Evolutionary conservation across 1,140 invertebrate genomes (phyloP).

Genomic region (Holotrichia oblita): DNA sequence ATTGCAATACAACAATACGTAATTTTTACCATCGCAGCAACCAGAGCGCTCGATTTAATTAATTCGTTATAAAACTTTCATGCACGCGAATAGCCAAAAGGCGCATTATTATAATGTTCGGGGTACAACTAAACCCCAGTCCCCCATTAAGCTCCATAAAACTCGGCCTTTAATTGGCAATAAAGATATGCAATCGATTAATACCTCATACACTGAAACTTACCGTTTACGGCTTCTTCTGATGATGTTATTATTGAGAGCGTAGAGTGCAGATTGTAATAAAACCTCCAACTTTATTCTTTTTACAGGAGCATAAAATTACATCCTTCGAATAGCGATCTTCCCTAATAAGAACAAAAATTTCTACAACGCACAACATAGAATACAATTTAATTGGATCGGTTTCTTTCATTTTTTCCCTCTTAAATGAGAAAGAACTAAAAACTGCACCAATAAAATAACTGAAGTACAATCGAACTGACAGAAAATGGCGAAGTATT

Average conservation of each 20-base stretch:
- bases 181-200: slow-evolving; percentile 2
- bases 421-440: too few species aligned
- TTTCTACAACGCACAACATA: too few species aligned
- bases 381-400: too few species aligned
- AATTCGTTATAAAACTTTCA: not conserved
- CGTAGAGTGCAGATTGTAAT: not conserved
- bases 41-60: not conserved
- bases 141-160: slow-evolving; percentile 11
- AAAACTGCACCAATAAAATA: too few species aligned
- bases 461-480: not conserved
- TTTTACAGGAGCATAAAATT: not conserved
- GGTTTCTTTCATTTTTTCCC: too few species aligned
- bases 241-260: not conserved
- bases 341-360: too few species aligned
- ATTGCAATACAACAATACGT: too few species aligned
- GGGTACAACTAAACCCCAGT: not conserved
- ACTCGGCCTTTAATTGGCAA: not conserved
- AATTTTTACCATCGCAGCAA: not conserved
- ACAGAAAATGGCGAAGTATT: not conserved
- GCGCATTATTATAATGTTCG: not conserved
- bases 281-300: not conserved
- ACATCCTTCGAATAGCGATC: not conserved
- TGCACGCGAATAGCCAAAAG: not conserved
- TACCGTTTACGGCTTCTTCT: not conserved
- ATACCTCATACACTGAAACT: not conserved